These are phyloP conservation scores for Ophonus ardosiacus DNA, from an alignment of 2,888 invertebrate genomes.

Conservation along the genomic window DNA sequence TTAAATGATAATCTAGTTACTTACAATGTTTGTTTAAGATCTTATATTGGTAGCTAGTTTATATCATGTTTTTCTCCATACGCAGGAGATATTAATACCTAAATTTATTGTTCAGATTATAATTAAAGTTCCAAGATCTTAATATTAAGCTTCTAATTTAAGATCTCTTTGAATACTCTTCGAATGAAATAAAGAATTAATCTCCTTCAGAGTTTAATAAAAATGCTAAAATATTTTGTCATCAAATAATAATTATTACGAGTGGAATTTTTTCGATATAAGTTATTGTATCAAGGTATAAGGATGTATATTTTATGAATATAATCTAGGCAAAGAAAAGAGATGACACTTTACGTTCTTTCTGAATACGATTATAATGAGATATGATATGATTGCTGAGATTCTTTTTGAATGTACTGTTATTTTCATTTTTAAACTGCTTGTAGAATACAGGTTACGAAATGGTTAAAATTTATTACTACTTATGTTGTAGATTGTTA, in stretches of 20 bases:
- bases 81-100: conserved; percentile 47
- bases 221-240: conserved; percentile 59
- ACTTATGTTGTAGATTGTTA: not conserved
- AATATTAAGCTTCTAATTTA: conserved; percentile 57
- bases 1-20: conserved; percentile 25
- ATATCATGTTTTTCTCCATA: conserved; percentile 41
- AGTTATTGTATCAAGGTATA: conserved; percentile 48
- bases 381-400: conserved; percentile 5
- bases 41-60: conserved; percentile 16
- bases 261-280: conserved; percentile 28
- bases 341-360: conserved; percentile 20
- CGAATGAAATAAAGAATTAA: conserved; percentile 45
- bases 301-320: conserved; percentile 45
- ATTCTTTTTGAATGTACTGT: conserved; percentile 14
- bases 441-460: not conserved
- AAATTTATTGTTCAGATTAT: conserved; percentile 57
- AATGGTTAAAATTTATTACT: not conserved
- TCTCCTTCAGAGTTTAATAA: conserved; percentile 39
- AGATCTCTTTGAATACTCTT: conserved; percentile 34
- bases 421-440: conserved; percentile 22
- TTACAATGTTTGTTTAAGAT: conserved; percentile 5
- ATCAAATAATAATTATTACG: conserved; percentile 57
- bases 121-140: conserved; percentile 49
- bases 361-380: conserved; percentile 27
- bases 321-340: conserved; percentile 19